Base-by-base conservation (phyloP, 2,888 invertebrate species). In the Hanleya hanleyi region DNA sequence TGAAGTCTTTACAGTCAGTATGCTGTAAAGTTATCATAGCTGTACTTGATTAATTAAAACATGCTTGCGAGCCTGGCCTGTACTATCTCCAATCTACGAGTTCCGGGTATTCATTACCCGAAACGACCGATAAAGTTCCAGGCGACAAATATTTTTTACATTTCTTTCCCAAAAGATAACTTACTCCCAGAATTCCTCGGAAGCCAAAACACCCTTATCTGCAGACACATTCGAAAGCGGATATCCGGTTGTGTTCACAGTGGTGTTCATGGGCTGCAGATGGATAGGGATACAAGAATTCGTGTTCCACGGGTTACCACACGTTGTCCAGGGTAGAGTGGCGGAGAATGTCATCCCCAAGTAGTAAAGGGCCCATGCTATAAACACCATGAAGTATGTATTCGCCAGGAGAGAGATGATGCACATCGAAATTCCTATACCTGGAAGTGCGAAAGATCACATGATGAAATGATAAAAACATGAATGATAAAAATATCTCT, bases 291-390 rank as follows among this genome's bases (percentile, higher is more conserved):
- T 29, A n/a, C 64, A 64, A 12, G 64, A 64, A 35, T 64, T 36
- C 12, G 64, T 64, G 64, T 64, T 64, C 64, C 64, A 64, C 15
- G 64, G 37, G 26, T 64, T 64, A 9, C n/a, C 9, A 36, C 64
- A 64, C 15, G 64, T 64, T 15, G 64, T 35, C 64, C 64, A 64
- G 1, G 64, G 64, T 26, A 64, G 37, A 4, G 29, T 35, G 5
- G 64, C 3, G 1, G 3, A 2, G 37, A 35, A 64, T 12, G 64
- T 36, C 38, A 37, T 37, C 3, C 18, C 35, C 38, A 64, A 26
- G 18, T 22, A 64, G 38, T 64, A 37, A 36, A 64, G 38, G 22
- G 36, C 64, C 64, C 64, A 64, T 4, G 64, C 64, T 15, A 64
- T 18, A 18, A 64, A 22, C 37, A 37, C 38, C 64, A 64, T 64